Evolutionary conservation across 2,797 vertebrate genomes (phyloP).

Genomic region (Enteromius paludinosus): DNA sequence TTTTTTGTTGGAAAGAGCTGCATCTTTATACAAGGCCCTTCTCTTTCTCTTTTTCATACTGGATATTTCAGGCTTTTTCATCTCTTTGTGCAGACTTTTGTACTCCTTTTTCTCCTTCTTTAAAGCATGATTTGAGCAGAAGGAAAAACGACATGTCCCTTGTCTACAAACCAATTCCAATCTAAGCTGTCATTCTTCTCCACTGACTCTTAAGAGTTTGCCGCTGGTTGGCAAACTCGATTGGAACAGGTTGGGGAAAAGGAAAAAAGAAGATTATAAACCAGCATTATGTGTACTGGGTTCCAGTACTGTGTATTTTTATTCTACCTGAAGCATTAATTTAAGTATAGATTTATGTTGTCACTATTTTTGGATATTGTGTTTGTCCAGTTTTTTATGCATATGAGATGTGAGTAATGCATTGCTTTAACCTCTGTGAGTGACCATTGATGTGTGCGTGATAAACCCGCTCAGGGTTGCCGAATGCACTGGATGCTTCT

Average conservation of each 20-base stretch:
- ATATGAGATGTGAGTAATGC: slow-evolving; percentile 40
- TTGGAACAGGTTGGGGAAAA: slow-evolving; percentile 36
- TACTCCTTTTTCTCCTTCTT: slow-evolving; percentile 47
- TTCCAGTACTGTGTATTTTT: slow-evolving; percentile 57
- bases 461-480: slow-evolving; percentile 25
- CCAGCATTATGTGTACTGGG: slow-evolving; percentile 66
- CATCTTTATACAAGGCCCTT: slow-evolving; percentile 22
- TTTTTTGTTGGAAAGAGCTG: slow-evolving; percentile 44
- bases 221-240: slow-evolving; percentile 89
- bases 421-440: slow-evolving; percentile 52
- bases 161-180: slow-evolving; percentile 2
- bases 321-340: slow-evolving; percentile 61
- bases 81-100: slow-evolving; percentile 74
- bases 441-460: slow-evolving; percentile 50
- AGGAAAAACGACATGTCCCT: not conserved
- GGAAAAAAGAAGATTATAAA: slow-evolving; percentile 7
- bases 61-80: slow-evolving; percentile 73
- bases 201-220: slow-evolving; percentile 72
- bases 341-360: slow-evolving; percentile 62
- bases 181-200: slow-evolving; percentile 43
- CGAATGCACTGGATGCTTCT: slow-evolving; percentile 69
- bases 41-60: slow-evolving; percentile 65
- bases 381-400: slow-evolving; percentile 55
- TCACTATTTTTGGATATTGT: slow-evolving; percentile 53
- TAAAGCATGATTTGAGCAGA: slow-evolving; percentile 32